Evolutionary conservation across 2,113 vertebrate genomes (phyloP), one percentile per base, ranked within the genome.

Genomic region (Nannospalax galili): DNA sequence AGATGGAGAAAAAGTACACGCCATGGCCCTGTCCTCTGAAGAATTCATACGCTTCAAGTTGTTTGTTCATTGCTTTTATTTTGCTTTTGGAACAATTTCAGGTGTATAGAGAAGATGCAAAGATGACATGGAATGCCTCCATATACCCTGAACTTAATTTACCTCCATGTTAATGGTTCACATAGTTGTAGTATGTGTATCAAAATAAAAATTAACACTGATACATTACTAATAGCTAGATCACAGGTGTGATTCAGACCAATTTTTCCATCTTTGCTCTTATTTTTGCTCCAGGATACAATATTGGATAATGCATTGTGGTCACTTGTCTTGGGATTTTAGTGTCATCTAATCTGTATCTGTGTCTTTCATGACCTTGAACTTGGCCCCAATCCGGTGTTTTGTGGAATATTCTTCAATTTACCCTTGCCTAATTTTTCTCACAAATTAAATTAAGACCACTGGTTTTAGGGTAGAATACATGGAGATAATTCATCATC

Each of bases 361-460:
- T 79, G 79, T 60, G 24, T 58, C n/a, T 92, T 86, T 90, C 20
- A 9, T 75, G 70, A 80, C 30, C 42, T 91, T 88, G 82, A 88
- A n/a, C 73, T 85, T 80, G 22, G 64, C 24, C 65, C 1, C 17
- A 17, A 19, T 19, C 17, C n/a, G 32, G 37, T 22, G 60, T 73
- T 80, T n/a, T 70, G 30, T 19, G 8, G 22, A 73, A 67, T 67
- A 2, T 26, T n/a, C 35, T 95, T 86, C 22, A 32, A 0, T 56
- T 81, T 89, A n/a, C 78, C 24, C 75, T 82, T 65, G 35, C 42
- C 37, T 69, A 19, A 35, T 73, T 90, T 90, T 37, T 92, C 15
- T 95, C 72, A 85, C 65, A 70, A n/a, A 73, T 73, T 65, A 87
- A 22, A 77, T 12, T 5, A 32, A 65, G 60, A 62, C 60, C 22